A percentile compares a stretch with the other conserved stretches of the same genome.
Evolutionary conservation across 2,797 vertebrate genomes (phyloP).

Genomic region (Cuniculus paca): DNA sequence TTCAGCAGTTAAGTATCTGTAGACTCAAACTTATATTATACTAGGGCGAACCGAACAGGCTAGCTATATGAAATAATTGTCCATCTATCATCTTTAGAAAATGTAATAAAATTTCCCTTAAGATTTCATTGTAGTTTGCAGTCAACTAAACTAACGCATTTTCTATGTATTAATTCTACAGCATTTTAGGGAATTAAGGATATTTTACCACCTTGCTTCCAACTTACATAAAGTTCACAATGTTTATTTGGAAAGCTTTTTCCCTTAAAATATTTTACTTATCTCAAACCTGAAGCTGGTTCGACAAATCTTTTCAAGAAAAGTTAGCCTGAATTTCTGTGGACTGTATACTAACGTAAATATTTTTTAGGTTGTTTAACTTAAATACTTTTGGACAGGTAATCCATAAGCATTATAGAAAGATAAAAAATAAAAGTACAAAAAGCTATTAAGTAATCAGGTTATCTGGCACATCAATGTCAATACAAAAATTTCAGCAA

Average conservation of each 20-base stretch:
- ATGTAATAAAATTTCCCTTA: not conserved
- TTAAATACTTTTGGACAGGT: not conserved
- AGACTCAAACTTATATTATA: not conserved
- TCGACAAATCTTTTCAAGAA: not conserved
- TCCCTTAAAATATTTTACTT: constrained; percentile 4
- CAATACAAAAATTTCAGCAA: constrained; percentile 1
- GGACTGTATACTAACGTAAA: not conserved
- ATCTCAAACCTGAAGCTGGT: not conserved
- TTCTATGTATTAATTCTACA: not conserved
- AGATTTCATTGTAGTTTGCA: not conserved
- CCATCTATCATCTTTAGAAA: not conserved
- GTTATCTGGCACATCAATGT: not conserved
- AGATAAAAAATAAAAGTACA: not conserved
- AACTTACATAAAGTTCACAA: not conserved
- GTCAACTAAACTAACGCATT: not conserved
- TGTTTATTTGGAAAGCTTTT: constrained; percentile 2
- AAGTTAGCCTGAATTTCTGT: not conserved
- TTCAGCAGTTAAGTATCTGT: not conserved
- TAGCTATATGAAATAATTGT: not conserved
- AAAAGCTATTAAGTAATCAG: not conserved
- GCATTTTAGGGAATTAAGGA: not conserved
- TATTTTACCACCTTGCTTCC: not conserved
- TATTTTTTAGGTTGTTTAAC: not conserved
- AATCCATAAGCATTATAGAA: not conserved
- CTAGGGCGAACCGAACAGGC: not conserved